Evolutionary conservation across 2,797 vertebrate species (phyloP).

Genomic region (Neomorphus geoffroyi): DNA sequence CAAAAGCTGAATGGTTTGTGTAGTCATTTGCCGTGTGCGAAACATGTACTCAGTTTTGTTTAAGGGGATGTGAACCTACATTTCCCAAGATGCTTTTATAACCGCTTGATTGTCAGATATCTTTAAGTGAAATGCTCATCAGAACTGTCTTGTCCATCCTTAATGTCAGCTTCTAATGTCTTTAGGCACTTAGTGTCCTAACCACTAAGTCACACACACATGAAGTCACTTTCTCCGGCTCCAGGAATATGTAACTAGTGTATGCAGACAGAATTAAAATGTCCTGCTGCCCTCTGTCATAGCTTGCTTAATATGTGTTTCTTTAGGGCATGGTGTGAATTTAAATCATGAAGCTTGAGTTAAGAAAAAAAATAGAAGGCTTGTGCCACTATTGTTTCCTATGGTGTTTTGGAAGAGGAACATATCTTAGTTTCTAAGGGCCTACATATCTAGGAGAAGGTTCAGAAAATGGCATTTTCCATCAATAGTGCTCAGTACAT

Average conservation of each 20-base stretch:
- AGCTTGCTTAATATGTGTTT: background rate
- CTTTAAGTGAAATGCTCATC: slow-evolving; percentile 17
- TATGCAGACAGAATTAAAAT: slow-evolving; percentile 5
- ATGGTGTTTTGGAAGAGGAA: background rate
- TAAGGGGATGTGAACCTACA: background rate
- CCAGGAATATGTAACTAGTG: background rate
- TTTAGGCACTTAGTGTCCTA: slow-evolving; percentile 8
- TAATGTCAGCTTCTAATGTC: slow-evolving; percentile 1
- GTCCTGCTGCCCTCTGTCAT: background rate
- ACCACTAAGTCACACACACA: background rate
- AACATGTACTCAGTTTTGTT: background rate
- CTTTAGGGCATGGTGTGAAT: background rate
- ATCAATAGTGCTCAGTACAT: background rate
- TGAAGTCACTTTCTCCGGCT: slow-evolving; percentile 1
- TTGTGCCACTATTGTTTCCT: background rate
- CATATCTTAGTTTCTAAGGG: background rate
- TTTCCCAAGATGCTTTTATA: background rate
- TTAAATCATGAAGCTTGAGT: background rate
- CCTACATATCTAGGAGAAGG: background rate
- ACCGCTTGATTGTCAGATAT: background rate
- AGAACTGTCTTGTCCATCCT: background rate
- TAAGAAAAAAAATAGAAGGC: background rate
- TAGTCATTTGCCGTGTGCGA: background rate
- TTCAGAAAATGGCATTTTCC: background rate
- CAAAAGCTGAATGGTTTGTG: background rate